Evolutionary conservation across 2,113 vertebrate genomes (phyloP).

Genomic region (Neomonachus schauinslandi): DNA sequence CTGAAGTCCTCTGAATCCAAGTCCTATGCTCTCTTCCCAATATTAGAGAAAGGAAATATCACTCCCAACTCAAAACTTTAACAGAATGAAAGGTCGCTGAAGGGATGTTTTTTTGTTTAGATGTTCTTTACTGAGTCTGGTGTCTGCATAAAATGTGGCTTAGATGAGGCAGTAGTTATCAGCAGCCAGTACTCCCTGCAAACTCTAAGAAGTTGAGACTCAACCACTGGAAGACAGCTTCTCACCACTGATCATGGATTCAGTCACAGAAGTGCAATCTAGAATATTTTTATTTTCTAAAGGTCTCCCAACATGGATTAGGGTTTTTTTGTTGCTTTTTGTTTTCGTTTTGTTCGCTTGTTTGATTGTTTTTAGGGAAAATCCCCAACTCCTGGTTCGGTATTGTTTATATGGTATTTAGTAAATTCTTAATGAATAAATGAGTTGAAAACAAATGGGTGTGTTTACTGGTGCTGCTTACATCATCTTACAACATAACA

Average conservation of each 20-base stretch:
- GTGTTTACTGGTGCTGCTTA: conserved; percentile 27
- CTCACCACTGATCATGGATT: neutral
- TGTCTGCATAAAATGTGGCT: neutral
- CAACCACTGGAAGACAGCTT: neutral
- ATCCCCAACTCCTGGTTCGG: neutral
- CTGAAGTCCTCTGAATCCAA: neutral
- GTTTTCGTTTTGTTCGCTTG: neutral
- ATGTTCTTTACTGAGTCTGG: neutral
- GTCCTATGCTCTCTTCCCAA: neutral
- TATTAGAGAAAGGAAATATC: neutral
- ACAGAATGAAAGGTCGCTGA: neutral
- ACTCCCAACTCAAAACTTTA: neutral
- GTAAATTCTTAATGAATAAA: conserved; percentile 52
- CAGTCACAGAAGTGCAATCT: neutral
- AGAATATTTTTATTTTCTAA: neutral
- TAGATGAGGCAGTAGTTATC: neutral
- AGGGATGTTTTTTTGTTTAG: neutral
- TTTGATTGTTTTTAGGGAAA: neutral
- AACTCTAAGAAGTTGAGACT: neutral
- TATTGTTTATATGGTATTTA: conserved; percentile 27
- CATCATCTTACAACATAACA: neutral
- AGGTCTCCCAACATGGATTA: neutral
- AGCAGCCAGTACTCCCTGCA: neutral
- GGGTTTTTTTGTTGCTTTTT: neutral
- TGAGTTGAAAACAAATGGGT: neutral